These are phyloP conservation scores for Clarias gariepinus DNA, from an alignment of 2,113 vertebrate genomes.

Conservation along the genomic window DNA sequence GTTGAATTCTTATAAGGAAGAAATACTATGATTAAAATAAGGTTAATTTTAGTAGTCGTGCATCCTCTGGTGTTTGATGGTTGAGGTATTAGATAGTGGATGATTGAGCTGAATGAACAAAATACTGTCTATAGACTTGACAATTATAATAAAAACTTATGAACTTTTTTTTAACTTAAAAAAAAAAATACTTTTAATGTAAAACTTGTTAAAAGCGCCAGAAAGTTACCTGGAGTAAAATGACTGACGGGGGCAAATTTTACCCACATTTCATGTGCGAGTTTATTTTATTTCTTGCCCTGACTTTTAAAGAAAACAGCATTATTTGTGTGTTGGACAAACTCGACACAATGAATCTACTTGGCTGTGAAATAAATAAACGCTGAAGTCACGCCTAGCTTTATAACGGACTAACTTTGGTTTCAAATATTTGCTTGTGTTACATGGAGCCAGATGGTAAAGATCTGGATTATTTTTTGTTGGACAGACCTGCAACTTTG, in stretches of 20 bases:
- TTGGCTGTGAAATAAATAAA: background rate
- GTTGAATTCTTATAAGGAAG: background rate
- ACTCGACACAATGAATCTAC: background rate
- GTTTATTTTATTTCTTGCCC: background rate
- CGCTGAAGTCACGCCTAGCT: background rate
- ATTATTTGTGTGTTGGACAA: background rate
- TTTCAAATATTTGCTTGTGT: background rate
- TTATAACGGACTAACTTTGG: background rate
- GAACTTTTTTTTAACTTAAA: too few species aligned
- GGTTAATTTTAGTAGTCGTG: too few species aligned
- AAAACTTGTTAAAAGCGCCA: background rate
- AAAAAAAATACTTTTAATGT: background rate
- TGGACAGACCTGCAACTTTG: background rate
- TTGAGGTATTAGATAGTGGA: too few species aligned
- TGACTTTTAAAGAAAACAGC: background rate
- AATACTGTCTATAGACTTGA: too few species aligned
- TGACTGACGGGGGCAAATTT: background rate
- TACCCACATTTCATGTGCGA: background rate
- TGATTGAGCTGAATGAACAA: too few species aligned
- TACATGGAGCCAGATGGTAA: background rate
- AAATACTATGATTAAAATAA: too few species aligned
- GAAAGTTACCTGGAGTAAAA: background rate
- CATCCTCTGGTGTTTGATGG: too few species aligned
- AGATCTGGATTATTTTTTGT: background rate
- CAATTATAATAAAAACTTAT: too few species aligned